Conservation (phyloP, 2,888 invertebrate genomes). For the Clanis bilineata region DNA sequence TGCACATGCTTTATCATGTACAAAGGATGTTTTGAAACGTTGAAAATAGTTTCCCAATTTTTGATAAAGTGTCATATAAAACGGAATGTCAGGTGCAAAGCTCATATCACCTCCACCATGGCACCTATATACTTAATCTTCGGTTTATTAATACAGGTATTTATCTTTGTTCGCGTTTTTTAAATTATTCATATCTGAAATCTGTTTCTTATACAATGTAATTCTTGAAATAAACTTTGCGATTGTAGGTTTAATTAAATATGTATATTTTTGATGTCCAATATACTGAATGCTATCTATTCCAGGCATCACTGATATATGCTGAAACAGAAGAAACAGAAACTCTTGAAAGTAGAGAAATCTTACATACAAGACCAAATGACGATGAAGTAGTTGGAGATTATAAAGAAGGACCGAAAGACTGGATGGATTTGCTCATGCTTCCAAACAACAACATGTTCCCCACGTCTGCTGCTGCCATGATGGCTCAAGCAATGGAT, state of each 20-base stretch:
- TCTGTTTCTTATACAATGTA: conserved; percentile 14
- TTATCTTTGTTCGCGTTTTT: conserved; percentile 19
- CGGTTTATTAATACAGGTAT: conserved; percentile 67
- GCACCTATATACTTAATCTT: conserved; percentile 56
- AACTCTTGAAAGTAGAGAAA: conserved; percentile 33
- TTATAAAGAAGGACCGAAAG: conserved; percentile 40
- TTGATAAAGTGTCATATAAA: conserved; percentile 57
- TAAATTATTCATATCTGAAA: background rate
- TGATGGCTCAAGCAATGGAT: conserved; percentile 60
- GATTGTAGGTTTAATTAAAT: background rate
- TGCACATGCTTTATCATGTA: conserved; percentile 43
- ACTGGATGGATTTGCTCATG: conserved; percentile 58
- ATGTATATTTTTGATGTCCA: background rate
- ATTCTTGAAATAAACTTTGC: background rate
- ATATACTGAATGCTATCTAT: conserved; percentile 21
- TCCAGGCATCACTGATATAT: conserved; percentile 52
- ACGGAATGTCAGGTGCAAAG: conserved; percentile 30
- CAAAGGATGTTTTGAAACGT: conserved; percentile 34
- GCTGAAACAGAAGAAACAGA: conserved; percentile 38
- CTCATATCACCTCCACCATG: conserved; percentile 52
- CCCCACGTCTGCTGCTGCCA: conserved; percentile 53
- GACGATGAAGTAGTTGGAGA: conserved; percentile 41
- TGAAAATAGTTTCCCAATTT: conserved; percentile 49
- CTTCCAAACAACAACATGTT: conserved; percentile 41
- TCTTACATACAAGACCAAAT: conserved; percentile 33